Conservation (phyloP, 2,888 invertebrate genomes). For the Bombylius major region DNA sequence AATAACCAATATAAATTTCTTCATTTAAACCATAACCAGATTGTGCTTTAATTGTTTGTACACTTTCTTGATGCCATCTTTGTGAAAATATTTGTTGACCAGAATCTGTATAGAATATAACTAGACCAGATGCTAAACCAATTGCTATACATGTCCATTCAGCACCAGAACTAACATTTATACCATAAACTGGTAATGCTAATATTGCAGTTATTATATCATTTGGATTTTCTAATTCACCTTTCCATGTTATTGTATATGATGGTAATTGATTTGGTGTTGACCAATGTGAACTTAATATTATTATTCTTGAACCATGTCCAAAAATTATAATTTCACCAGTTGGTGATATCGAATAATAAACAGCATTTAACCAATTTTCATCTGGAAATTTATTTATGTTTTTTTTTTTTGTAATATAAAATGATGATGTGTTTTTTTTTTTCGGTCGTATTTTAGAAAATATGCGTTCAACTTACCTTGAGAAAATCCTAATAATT, state of each 20-base stretch:
- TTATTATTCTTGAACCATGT: constrained; percentile 49
- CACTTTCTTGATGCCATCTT: constrained; percentile 69
- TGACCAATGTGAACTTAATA: constrained; percentile 53
- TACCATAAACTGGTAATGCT: constrained; percentile 39
- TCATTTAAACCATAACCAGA: constrained; percentile 36
- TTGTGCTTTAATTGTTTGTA: constrained; percentile 67
- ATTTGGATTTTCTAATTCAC: constrained; percentile 41
- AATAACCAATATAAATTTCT: constrained; percentile 38
- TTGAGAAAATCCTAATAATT: constrained; percentile 44
- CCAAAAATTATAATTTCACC: constrained; percentile 59
- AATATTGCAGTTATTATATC: constrained; percentile 38
- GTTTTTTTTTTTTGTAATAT: not conserved
- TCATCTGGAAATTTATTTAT: constrained; percentile 29
- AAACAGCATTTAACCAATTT: constrained; percentile 55
- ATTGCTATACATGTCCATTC: constrained; percentile 91
- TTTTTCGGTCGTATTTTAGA: not conserved
- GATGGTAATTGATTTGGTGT: constrained; percentile 28
- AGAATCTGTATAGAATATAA: constrained; percentile 80
- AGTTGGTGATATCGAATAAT: constrained; percentile 56
- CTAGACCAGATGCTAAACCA: constrained; percentile 72
- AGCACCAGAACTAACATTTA: constrained; percentile 43
- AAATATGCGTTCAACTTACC: constrained; percentile 19
- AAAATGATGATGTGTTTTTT: not conserved
- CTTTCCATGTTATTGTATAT: constrained; percentile 45
- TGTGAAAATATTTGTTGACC: constrained; percentile 72